These are phyloP conservation scores for Catocala nupta DNA, from an alignment of 2,888 invertebrate species.

Conservation along the genomic window DNA sequence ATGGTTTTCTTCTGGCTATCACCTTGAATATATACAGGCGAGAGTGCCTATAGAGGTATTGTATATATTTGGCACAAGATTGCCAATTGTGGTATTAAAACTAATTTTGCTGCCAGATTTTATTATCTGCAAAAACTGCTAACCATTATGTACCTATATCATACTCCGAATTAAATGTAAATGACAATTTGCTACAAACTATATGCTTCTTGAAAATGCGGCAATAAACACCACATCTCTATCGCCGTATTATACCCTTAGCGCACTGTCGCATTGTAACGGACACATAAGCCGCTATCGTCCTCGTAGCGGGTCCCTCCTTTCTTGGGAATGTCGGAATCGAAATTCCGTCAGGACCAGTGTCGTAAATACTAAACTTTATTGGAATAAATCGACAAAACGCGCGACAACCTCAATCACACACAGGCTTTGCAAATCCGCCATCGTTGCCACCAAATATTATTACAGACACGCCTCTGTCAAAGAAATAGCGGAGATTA, in stretches of 20 bases:
- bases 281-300: slow-evolving; percentile 12
- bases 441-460: slow-evolving; percentile 1
- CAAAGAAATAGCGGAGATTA: not conserved
- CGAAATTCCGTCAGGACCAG: slow-evolving; percentile 25
- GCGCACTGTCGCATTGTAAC: slow-evolving; percentile 8
- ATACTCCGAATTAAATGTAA: too few species aligned
- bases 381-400: slow-evolving; percentile 33
- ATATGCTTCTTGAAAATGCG: not conserved
- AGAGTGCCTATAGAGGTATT: too few species aligned
- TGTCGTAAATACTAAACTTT: slow-evolving; percentile 17
- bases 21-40: too few species aligned
- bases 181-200: not conserved
- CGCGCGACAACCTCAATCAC: slow-evolving; percentile 11
- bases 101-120: too few species aligned
- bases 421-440: slow-evolving; percentile 3
- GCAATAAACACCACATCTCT: not conserved
- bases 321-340: slow-evolving; percentile 27
- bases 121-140: too few species aligned
- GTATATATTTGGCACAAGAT: too few species aligned
- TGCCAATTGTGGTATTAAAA: too few species aligned
- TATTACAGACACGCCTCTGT: not conserved
- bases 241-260: not conserved
- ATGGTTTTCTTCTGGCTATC: too few species aligned
- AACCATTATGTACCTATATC: too few species aligned
- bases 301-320: slow-evolving; percentile 4